These are phyloP conservation scores for Triplophysa siluroides DNA, from an alignment of 2,113 vertebrate genomes.

Conservation along the genomic window DNA sequence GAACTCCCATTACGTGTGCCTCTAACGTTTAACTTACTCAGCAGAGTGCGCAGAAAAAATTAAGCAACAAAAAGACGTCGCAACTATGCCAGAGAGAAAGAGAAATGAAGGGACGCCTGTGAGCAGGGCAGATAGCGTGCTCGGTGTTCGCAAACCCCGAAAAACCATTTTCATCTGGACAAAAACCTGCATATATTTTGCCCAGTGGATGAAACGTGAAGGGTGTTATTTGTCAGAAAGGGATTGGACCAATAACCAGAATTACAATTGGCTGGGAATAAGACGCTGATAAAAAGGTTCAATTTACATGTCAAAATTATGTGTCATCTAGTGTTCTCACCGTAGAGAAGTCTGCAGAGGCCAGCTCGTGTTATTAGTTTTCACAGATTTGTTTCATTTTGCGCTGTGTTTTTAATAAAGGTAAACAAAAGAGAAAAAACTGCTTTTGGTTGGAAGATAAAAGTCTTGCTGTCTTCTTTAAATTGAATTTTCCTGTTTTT, in stretches of 20 bases:
- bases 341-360: constrained; percentile 35
- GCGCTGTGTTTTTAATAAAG: constrained; percentile 7
- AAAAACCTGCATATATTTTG: constrained; percentile 70
- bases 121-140: constrained; percentile 61
- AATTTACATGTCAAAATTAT: constrained; percentile 66
- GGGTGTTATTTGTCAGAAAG: constrained; percentile 74
- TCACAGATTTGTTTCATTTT: constrained; percentile 9
- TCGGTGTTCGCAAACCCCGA: constrained; percentile 68
- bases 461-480: constrained; percentile 38
- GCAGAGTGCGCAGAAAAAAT: constrained; percentile 33
- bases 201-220: constrained; percentile 72
- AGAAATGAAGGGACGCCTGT: constrained; percentile 48
- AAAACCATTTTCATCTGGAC: constrained; percentile 72
- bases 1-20: constrained; percentile 53
- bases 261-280: constrained; percentile 70
- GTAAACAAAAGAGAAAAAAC: background rate
- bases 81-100: constrained; percentile 29
- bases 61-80: constrained; percentile 51
- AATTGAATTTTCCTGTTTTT: constrained; percentile 59
- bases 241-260: constrained; percentile 70
- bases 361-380: background rate
- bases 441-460: background rate
- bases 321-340: constrained; percentile 61
- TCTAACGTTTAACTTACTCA: constrained; percentile 42
- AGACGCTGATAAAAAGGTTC: constrained; percentile 65